Percentiles rank a stretch among this genome's conserved stretches.
phyloP scores from a whole-genome alignment of 2,888 invertebrate species.

The Trachelus iudaicus region DNA sequence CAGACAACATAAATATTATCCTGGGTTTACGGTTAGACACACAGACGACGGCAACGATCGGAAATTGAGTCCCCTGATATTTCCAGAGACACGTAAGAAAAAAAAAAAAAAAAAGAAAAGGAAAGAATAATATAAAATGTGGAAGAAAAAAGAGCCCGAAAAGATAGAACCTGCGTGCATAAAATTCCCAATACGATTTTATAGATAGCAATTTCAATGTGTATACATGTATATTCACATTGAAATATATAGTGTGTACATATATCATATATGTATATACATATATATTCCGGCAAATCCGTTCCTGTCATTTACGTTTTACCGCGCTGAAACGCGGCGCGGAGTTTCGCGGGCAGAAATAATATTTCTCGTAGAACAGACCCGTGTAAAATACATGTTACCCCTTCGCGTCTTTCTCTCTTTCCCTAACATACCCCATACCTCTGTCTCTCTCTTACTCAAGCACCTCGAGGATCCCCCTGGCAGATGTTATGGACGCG shows the following conservation, averaged over 20 bases:
- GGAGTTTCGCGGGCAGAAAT: slow-evolving; percentile 10
- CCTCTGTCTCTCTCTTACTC: not conserved
- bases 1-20: not conserved
- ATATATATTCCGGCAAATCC: not conserved
- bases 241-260: no score
- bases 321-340: slow-evolving; percentile 3
- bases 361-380: slow-evolving; percentile 12
- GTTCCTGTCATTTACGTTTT: slow-evolving; percentile 6
- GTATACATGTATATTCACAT: no score
- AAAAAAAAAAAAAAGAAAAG: no score
- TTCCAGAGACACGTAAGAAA: not conserved
- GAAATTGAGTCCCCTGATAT: slow-evolving; percentile 3
- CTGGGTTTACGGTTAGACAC: not conserved
- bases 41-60: not conserved
- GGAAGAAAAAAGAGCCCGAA: slow-evolving; percentile 5
- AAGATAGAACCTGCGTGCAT: not conserved
- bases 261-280: no score
- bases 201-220: not conserved
- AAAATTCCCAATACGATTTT: not conserved
- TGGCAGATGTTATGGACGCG: slow-evolving; percentile 44
- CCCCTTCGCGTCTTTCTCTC: not conserved
- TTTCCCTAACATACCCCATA: not conserved
- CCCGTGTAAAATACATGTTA: slow-evolving; percentile 9
- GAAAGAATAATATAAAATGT: not conserved
- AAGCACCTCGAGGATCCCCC: not conserved